phyloP scores from a whole-genome alignment of 1,140 invertebrate species.

The Apocrypta bakeri region DNA sequence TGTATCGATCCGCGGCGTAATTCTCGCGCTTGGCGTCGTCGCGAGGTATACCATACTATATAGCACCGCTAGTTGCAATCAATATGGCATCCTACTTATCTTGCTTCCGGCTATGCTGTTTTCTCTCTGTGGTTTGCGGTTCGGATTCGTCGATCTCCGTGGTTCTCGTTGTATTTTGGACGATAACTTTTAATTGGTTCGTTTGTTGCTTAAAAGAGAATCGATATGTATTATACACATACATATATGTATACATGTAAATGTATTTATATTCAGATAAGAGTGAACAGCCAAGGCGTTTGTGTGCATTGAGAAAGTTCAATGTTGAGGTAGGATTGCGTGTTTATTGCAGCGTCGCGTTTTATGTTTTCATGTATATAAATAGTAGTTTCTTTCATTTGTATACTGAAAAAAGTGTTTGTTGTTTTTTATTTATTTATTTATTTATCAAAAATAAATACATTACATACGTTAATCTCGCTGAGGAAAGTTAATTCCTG shows the following conservation, averaged over 20 bases:
- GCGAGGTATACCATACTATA: slow-evolving; percentile 55
- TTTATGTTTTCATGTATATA: no score
- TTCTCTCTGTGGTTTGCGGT: slow-evolving; percentile 23
- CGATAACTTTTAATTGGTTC: not conserved
- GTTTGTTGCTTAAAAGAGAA: not conserved
- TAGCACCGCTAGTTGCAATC: slow-evolving; percentile 65
- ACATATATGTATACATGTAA: no score
- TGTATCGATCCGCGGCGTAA: slow-evolving; percentile 70
- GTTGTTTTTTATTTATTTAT: no score
- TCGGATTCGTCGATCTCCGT: not conserved
- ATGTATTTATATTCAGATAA: no score
- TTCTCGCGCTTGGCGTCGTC: slow-evolving; percentile 59
- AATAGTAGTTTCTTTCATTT: no score
- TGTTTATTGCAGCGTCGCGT: no score
- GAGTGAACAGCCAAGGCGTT: no score
- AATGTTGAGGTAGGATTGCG: not conserved
- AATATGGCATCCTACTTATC: slow-evolving; percentile 73
- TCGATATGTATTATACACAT: not conserved
- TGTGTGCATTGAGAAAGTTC: not conserved
- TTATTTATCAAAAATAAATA: no score
- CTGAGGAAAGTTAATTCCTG: no score
- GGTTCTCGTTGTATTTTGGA: not conserved
- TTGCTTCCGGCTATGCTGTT: slow-evolving; percentile 41
- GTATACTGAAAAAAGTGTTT: no score
- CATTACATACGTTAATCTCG: no score